Base-by-base conservation (phyloP, 2,113 vertebrate species). In the Chaetodon auriga region DNA sequence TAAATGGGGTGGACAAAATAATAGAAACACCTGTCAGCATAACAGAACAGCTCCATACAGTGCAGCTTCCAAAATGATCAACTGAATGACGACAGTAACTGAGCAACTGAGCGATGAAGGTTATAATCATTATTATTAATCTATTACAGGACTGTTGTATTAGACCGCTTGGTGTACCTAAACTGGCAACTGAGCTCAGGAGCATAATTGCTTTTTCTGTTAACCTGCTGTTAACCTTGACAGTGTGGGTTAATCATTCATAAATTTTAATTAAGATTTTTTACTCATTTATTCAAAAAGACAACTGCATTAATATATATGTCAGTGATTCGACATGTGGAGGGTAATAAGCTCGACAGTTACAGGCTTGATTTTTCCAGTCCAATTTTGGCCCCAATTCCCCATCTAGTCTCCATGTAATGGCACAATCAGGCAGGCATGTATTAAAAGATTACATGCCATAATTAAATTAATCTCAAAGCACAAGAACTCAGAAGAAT, bases 391-490 rank as follows among this genome's bases (percentile, higher is more conserved):
- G 54, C 16, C 16, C 48, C n/a, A 48, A 35, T 63, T 70, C 25
- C 18, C 16, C 15, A 25, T 74, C 46, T 19, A 25, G 21, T 70
- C 18, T 82, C 21, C 19, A 46, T 43, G 63, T 72, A 68, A 68
- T 45, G 51, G 45, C 66, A 49, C 30, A 11, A 36, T 45, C 51
- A 18, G 81, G 6, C 55, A 11, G 5, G 72, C 43, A 38, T 25
- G 35, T 43, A 65, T 82, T 81, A 60, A 76, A 80, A 53, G 48
- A 88, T 85, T 38, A 71, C 48, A 76, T 23, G 76, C 54, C 58
- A 69, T 82, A 66, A 82, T 84, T 86, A 55, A n/a, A 82, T 79
- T 66, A 9, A 57, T 65, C 18, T 78, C 35, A 62, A 84, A 55
- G 60, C 16, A 6, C 7, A 71, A 43, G 78, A 30, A 23, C 7